Percentiles rank a stretch among this genome's conserved stretches.
Evolutionary conservation across 2,888 invertebrate genomes (phyloP).

Genomic region (Lasioglossum pauxillum): DNA sequence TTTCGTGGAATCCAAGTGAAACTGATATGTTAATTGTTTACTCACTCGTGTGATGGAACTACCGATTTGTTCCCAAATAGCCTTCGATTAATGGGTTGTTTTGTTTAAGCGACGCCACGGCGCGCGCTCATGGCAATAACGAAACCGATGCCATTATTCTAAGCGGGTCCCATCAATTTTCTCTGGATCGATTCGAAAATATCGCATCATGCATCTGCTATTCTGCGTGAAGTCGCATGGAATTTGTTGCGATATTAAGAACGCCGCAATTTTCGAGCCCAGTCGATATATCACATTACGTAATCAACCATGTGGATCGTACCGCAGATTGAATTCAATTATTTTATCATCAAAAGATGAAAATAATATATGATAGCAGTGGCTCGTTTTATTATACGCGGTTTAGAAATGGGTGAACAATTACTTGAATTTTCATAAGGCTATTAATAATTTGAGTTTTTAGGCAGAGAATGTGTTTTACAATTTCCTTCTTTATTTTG

Average conservation of each 20-base stretch:
- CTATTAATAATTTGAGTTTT: background rate
- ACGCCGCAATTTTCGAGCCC: background rate
- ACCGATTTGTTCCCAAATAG: conserved; percentile 22
- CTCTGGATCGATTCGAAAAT: conserved; percentile 19
- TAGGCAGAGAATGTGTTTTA: background rate
- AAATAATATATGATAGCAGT: background rate
- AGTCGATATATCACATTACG: background rate
- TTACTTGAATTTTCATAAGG: background rate
- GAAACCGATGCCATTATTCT: conserved; percentile 16
- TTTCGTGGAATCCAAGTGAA: background rate
- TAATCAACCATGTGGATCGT: background rate
- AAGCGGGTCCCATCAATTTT: conserved; percentile 27
- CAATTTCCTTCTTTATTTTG: background rate
- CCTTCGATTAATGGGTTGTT: conserved; percentile 17
- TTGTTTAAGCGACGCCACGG: background rate
- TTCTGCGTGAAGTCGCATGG: background rate
- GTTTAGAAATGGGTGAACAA: background rate
- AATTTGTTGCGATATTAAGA: conserved; percentile 15
- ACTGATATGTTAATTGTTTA: background rate
- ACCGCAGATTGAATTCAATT: background rate
- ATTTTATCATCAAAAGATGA: background rate
- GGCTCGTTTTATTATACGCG: background rate
- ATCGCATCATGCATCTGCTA: background rate
- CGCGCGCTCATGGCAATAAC: background rate
- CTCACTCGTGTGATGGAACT: background rate